Base-by-base conservation (phyloP, 2,113 vertebrate genomes). In the Malurus melanocephalus region DNA sequence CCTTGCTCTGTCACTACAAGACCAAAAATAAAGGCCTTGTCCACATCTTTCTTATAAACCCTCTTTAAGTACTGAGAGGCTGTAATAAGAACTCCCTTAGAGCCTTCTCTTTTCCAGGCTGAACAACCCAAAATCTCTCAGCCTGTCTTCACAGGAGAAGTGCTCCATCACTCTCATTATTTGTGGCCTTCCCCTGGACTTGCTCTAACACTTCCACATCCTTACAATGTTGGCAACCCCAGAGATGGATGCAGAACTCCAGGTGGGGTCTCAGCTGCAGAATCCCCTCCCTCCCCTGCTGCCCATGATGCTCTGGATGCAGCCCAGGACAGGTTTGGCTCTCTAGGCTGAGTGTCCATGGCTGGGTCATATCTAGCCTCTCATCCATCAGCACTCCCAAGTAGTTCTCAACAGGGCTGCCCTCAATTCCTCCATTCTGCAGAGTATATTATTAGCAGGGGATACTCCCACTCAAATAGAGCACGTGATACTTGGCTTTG, bases 261-360 rank as follows among this genome's bases (percentile, higher is more conserved):
- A 43, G 21, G 7, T 11, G 17, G 7, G 4, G 1, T 51, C 45
- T 51, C 53, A 43, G 7, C 21, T 38, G 8, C 14, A 21, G 53
- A 75, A 66, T 59, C 26, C 9, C 9, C 26, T 75, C 14, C 45
- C 35, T 51, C 1, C 38, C 32, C 26, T 32, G 7, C 26, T 59
- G 32, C 0, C 26, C 21, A 27, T 0, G 0, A 3, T 45, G 32
- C 14, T 45, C 32, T 67, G 22, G 26, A 35, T 51, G 26, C 13
- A 59, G 13, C 26, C 35, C 35, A 26, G 17, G 26, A 11, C 18
- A 43, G 0, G 0, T 7, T 9, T 51, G 35, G 2, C 30, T 84
- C 20, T 57, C 52, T 75, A 32, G 30, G 21, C 1, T 51, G 3
- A 51, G 26, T 21, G 9, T 16, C 12, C 38, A 9, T 26, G 1